Evolutionary conservation across 2,888 invertebrate genomes (phyloP).

Genomic region (Apamea anceps): DNA sequence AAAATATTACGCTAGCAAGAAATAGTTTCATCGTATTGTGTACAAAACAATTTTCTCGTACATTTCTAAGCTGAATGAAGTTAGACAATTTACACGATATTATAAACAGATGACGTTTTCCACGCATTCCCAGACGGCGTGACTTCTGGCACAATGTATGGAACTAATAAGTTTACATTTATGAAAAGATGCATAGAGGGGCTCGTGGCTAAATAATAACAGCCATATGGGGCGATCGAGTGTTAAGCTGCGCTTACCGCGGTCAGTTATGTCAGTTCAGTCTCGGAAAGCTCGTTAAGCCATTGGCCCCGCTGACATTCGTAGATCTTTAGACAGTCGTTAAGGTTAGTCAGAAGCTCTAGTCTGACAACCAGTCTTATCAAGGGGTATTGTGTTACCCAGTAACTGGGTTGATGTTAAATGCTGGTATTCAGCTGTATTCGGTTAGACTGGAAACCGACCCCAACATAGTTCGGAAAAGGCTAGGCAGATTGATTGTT

Average conservation of each 20-base stretch:
- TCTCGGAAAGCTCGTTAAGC: not conserved
- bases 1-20: slow-evolving; percentile 16
- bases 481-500: not conserved
- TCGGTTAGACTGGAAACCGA: not conserved
- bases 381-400: not conserved
- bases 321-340: not conserved
- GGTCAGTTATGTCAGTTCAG: not conserved
- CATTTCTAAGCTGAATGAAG: slow-evolving; percentile 43
- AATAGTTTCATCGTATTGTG: slow-evolving; percentile 44
- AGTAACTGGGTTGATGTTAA: not conserved
- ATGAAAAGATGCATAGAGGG: slow-evolving; percentile 6
- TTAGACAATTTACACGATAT: slow-evolving; percentile 45
- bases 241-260: not conserved
- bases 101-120: slow-evolving; percentile 50
- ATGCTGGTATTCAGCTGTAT: not conserved
- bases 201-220: not conserved
- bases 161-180: slow-evolving; percentile 28
- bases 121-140: slow-evolving; percentile 38
- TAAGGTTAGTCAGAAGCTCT: too few relatives aligned
- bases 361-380: not conserved
- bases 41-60: slow-evolving; percentile 34
- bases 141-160: slow-evolving; percentile 30
- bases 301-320: not conserved
- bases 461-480: not conserved
- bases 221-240: not conserved